phyloP scores from a whole-genome alignment of 1,140 invertebrate species.

The Micrasema longulum region DNA sequence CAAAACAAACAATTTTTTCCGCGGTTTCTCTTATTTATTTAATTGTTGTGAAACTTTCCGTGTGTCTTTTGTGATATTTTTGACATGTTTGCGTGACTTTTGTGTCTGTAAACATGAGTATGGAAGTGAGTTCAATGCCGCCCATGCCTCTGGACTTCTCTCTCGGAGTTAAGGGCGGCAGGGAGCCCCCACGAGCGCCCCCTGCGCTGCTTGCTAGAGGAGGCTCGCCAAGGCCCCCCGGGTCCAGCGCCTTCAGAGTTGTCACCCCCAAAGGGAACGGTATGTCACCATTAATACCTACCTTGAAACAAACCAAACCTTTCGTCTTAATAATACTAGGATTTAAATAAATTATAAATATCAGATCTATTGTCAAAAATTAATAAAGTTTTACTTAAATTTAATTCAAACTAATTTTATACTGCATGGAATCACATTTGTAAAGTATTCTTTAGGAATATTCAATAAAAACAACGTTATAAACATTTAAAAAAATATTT shows the following conservation, averaged over 20 bases:
- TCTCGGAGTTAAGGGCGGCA: slow-evolving; percentile 61
- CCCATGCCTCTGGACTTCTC: slow-evolving; percentile 69
- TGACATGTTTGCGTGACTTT: no score
- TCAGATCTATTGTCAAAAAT: no score
- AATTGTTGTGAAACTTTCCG: no score
- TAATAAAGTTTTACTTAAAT: slow-evolving; percentile 10
- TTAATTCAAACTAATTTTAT: no score
- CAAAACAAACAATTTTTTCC: no score
- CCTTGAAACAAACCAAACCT: not conserved
- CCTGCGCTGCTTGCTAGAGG: slow-evolving; percentile 54
- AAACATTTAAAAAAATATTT: no score
- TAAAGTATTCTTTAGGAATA: no score
- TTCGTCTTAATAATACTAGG: not conserved
- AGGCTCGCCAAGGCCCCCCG: slow-evolving; percentile 61
- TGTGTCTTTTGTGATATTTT: no score
- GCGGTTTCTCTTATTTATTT: no score
- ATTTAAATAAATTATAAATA: not conserved
- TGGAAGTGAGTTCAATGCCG: slow-evolving; percentile 69
- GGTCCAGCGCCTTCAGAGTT: slow-evolving; percentile 65
- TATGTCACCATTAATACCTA: slow-evolving; percentile 18
- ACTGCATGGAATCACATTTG: no score
- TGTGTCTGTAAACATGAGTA: slow-evolving; percentile 50
- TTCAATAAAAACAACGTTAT: no score
- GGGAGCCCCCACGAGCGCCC: slow-evolving; percentile 57
- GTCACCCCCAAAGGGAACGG: slow-evolving; percentile 66